Conservation (phyloP, 2,888 invertebrate species). For the Nymphalis c-album region DNA sequence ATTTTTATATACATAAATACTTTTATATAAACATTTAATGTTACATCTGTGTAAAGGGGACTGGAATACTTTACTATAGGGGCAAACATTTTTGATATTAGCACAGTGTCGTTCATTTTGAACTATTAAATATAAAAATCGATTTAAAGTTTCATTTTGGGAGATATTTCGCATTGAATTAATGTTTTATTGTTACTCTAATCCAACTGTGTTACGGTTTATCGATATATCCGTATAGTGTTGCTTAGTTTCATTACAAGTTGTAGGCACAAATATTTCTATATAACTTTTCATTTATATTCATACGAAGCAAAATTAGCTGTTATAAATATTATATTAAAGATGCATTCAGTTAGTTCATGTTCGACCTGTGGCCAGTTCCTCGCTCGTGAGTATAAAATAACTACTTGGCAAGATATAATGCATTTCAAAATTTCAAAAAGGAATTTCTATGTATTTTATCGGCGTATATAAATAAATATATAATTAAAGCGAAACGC, state of each 20-base stretch:
- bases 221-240: background rate
- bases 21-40: slow-evolving; percentile 19
- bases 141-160: background rate
- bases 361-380: background rate
- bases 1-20: slow-evolving; percentile 35
- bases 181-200: too few species aligned
- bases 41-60: slow-evolving; percentile 10
- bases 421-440: slow-evolving; percentile 9
- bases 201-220: too few species aligned
- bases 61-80: slow-evolving; percentile 1
- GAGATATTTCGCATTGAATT: too few species aligned
- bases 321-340: background rate
- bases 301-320: too few species aligned
- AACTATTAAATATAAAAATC: background rate
- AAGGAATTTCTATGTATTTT: background rate
- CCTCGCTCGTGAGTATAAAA: background rate
- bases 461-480: background rate
- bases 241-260: background rate
- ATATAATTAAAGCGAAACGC: slow-evolving; percentile 16
- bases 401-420: slow-evolving; percentile 13
- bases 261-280: too few species aligned
- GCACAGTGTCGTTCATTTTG: background rate
- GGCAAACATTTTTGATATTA: slow-evolving; percentile 14
- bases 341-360: background rate
- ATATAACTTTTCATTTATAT: too few species aligned